Evolutionary conservation across 2,888 invertebrate species (phyloP).

Genomic region (Zele albiditarsus): DNA sequence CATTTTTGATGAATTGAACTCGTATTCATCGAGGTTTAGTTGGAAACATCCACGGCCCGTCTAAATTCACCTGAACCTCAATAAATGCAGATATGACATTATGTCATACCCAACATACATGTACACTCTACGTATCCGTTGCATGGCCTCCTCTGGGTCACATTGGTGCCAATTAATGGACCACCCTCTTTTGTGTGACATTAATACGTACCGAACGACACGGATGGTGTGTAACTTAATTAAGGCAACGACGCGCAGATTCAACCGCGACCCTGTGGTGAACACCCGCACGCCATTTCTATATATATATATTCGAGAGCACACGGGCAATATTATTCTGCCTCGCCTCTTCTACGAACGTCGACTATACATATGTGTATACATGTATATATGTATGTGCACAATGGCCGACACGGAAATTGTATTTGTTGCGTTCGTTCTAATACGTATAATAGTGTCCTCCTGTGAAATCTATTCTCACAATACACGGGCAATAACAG

Average conservation of each 20-base stretch:
- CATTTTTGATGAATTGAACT: too few relatives aligned
- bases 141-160: conserved; percentile 45
- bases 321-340: conserved; percentile 67
- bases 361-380: conserved; percentile 40
- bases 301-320: conserved; percentile 57
- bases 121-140: conserved; percentile 8
- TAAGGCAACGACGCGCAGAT: conserved; percentile 72
- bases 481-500: conserved; percentile 47
- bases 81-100: neutral
- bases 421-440: conserved; percentile 66
- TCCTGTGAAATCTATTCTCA: conserved; percentile 56
- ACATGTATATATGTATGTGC: conserved; percentile 48
- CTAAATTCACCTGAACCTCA: neutral
- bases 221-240: conserved; percentile 71
- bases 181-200: conserved; percentile 63
- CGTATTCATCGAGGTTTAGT: too few relatives aligned
- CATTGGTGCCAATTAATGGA: conserved; percentile 70
- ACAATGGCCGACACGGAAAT: conserved; percentile 66
- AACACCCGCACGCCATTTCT: conserved; percentile 56
- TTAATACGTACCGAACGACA: conserved; percentile 68
- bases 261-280: conserved; percentile 69
- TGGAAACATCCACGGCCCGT: neutral
- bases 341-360: conserved; percentile 57
- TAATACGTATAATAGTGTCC: conserved; percentile 47
- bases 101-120: conserved; percentile 25